phyloP scores from a whole-genome alignment of 2,797 vertebrate species.

The Tachyglossus aculeatus region DNA sequence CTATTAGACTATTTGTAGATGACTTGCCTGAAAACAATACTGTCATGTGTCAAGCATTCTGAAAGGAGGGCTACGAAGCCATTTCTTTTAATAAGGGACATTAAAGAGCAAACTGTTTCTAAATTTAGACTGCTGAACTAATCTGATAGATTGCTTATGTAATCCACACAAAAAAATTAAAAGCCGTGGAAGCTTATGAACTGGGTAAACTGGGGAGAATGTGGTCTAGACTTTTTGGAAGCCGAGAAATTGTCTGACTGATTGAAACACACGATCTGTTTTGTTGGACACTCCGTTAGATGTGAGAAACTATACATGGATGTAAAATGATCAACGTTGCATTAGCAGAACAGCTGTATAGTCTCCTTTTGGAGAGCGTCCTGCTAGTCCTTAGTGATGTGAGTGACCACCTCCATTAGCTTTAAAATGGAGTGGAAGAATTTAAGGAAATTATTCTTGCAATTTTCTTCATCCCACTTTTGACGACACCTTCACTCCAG shows the following conservation, averaged over 20 bases:
- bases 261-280: too few relatives aligned
- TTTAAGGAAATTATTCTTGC: constrained; percentile 28
- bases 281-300: too few relatives aligned
- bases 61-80: constrained; percentile 12
- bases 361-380: constrained; percentile 17
- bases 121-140: background rate
- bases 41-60: background rate
- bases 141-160: background rate
- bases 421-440: constrained; percentile 39
- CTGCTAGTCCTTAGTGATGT: background rate
- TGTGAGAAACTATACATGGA: background rate
- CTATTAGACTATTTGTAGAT: constrained; percentile 27
- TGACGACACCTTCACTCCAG: constrained; percentile 10
- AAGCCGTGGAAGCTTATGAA: background rate
- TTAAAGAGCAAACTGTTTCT: constrained; percentile 9
- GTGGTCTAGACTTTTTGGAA: background rate
- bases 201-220: background rate
- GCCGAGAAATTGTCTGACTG: background rate
- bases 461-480: constrained; percentile 27
- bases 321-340: background rate
- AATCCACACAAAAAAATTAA: background rate
- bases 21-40: background rate
- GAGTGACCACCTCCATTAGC: constrained; percentile 35
- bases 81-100: constrained; percentile 8
- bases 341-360: constrained; percentile 23